Conservation (phyloP, 2,888 invertebrate species). For the Melieria omissa region DNA sequence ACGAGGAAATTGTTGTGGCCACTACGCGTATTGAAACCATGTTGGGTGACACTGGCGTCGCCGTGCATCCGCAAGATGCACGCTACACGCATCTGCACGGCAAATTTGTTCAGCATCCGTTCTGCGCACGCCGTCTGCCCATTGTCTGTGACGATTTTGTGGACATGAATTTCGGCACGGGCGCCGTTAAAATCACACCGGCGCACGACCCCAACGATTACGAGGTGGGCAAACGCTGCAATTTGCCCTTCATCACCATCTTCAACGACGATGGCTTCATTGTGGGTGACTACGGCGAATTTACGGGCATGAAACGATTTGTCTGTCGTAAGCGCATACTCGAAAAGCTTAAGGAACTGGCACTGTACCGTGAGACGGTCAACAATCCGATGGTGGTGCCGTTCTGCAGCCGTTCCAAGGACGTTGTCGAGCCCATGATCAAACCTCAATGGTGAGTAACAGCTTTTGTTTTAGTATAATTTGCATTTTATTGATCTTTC, state of each 20-base stretch:
- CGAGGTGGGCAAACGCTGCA: slow-evolving; percentile 91
- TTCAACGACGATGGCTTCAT: slow-evolving; percentile 92
- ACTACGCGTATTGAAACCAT: slow-evolving; percentile 99
- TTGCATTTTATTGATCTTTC: background rate
- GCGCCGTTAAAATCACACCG: slow-evolving; percentile 98
- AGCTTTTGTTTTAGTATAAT: background rate
- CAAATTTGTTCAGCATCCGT: slow-evolving; percentile 87
- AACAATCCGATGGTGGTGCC: slow-evolving; percentile 98
- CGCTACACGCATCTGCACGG: slow-evolving; percentile 88
- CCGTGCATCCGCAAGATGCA: slow-evolving; percentile 93
- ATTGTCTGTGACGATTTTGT: slow-evolving; percentile 94
- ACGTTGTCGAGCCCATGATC: slow-evolving; percentile 94
- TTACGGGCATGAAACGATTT: slow-evolving; percentile 89
- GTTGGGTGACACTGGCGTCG: slow-evolving; percentile 96
- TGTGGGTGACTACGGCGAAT: slow-evolving; percentile 81
- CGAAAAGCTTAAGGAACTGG: slow-evolving; percentile 77
- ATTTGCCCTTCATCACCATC: slow-evolving; percentile 86
- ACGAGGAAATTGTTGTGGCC: slow-evolving; percentile 90
- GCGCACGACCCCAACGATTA: slow-evolving; percentile 98
- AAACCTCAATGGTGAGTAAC: slow-evolving; percentile 91
- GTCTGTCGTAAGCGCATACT: slow-evolving; percentile 85
- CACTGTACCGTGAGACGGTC: slow-evolving; percentile 80
- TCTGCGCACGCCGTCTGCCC: slow-evolving; percentile 83
- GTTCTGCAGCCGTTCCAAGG: slow-evolving; percentile 94
- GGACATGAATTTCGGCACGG: slow-evolving; percentile 95